These are phyloP conservation scores for Apodemus agrarius DNA, from an alignment of 2,797 vertebrate genomes.

Conservation along the genomic window DNA sequence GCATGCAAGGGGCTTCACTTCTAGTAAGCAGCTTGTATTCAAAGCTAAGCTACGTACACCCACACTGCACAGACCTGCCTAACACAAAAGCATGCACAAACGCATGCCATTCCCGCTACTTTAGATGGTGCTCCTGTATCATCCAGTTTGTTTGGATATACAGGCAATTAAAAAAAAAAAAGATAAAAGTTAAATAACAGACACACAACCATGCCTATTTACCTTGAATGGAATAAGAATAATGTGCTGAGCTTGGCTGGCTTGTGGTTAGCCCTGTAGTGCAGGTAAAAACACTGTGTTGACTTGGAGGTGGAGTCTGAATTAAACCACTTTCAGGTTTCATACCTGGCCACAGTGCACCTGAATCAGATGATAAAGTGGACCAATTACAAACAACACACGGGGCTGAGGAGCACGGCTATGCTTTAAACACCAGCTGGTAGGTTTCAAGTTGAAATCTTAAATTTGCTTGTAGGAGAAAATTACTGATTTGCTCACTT, in stretches of 20 bases:
- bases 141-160: slow-evolving; percentile 82
- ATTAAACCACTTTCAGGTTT: slow-evolving; percentile 98
- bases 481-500: slow-evolving; percentile 67
- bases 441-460: slow-evolving; percentile 77
- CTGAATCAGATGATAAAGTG: slow-evolving; percentile 93
- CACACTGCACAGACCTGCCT: slow-evolving; percentile 52
- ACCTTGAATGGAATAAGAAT: slow-evolving; percentile 99
- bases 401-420: slow-evolving; percentile 82
- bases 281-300: slow-evolving; percentile 98
- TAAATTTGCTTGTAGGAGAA: slow-evolving; percentile 79
- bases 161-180: slow-evolving; percentile 80
- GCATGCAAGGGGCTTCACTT: slow-evolving; percentile 69
- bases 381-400: slow-evolving; percentile 89
- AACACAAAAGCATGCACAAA: slow-evolving; percentile 86
- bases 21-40: slow-evolving; percentile 56
- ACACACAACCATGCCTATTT: slow-evolving; percentile 91
- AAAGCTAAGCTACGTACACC: slow-evolving; percentile 55
- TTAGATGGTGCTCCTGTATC: slow-evolving; percentile 71
- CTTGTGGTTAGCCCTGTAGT: slow-evolving; percentile 96
- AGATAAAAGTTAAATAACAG: slow-evolving; percentile 56
- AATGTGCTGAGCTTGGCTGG: slow-evolving; percentile 96
- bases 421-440: slow-evolving; percentile 79
- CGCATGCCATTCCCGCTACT: slow-evolving; percentile 74
- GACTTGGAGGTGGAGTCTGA: slow-evolving; percentile 96
- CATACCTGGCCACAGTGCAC: slow-evolving; percentile 99